Conservation (phyloP, 2,797 vertebrate genomes). For the Tangara arthus region DNA sequence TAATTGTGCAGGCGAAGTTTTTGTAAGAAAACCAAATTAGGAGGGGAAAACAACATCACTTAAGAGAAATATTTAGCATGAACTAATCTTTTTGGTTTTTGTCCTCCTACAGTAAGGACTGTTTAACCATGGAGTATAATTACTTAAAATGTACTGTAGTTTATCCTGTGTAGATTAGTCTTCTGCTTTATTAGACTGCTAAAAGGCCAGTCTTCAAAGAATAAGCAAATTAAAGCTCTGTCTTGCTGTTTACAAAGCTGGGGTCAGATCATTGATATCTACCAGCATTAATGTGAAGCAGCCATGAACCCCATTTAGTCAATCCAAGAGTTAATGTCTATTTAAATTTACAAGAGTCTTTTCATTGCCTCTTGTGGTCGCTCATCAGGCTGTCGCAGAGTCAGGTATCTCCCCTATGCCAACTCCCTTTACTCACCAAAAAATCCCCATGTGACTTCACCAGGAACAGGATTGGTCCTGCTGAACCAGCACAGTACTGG, state of each 20-base stretch:
- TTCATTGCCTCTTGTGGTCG: background rate
- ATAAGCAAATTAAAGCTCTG: conserved; percentile 34
- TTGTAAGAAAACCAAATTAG: conserved; percentile 61
- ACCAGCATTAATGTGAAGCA: background rate
- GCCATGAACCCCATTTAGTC: background rate
- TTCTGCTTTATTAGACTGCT: conserved; percentile 16
- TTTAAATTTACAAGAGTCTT: background rate
- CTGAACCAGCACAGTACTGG: accelerated
- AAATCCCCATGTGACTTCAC: background rate
- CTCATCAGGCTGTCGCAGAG: background rate
- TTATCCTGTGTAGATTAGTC: conserved; percentile 27
- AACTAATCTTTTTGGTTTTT: conserved; percentile 42
- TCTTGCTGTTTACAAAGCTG: conserved; percentile 27
- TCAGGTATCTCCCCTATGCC: background rate
- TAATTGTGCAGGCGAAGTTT: conserved; percentile 58
- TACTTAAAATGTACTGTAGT: conserved; percentile 35
- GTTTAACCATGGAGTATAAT: conserved; percentile 32
- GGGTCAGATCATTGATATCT: conserved; percentile 2
- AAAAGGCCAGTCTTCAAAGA: conserved; percentile 45
- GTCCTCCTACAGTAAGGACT: conserved; percentile 13
- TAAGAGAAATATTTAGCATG: conserved; percentile 54
- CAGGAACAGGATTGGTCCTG: background rate
- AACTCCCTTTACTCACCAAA: background rate
- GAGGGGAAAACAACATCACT: background rate
- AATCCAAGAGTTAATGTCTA: background rate